A percentile compares a stretch with the other conserved stretches of the same genome.
These are phyloP conservation scores for Acrocephalus arundinaceus DNA, from an alignment of 2,113 vertebrate genomes.

Conservation along the genomic window DNA sequence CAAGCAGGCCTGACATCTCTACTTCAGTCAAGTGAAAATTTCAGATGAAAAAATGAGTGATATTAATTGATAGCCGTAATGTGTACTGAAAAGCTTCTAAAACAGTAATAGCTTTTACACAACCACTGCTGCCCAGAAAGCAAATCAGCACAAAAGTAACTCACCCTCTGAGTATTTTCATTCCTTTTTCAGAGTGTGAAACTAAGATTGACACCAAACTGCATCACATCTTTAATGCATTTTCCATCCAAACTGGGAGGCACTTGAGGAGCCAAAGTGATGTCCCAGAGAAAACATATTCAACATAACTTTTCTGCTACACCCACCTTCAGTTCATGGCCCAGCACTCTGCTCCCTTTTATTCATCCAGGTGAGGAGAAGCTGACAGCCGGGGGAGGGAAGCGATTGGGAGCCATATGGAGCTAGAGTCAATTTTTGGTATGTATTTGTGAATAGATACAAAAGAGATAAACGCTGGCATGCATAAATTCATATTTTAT, in stretches of 20 bases:
- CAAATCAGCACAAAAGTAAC: background rate
- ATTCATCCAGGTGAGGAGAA: constrained; percentile 24
- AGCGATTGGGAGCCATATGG: constrained; percentile 28
- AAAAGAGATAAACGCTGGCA: constrained; percentile 26
- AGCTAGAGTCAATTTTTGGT: background rate
- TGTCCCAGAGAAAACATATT: background rate
- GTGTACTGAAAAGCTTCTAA: background rate
- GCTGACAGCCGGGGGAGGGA: background rate
- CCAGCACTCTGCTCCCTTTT: background rate
- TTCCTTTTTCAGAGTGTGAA: background rate
- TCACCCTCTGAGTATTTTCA: background rate
- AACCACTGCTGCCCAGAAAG: background rate
- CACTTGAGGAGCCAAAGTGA: background rate
- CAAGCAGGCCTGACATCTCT: background rate
- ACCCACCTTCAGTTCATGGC: background rate
- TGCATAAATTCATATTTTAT: constrained; percentile 50
- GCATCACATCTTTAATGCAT: background rate
- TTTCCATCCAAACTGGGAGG: background rate
- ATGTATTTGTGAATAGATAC: constrained; percentile 37
- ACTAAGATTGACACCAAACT: background rate
- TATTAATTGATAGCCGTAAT: background rate
- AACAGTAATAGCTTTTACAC: background rate
- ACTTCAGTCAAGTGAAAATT: background rate
- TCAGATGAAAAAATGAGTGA: background rate
- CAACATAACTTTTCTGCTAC: background rate